Base-by-base conservation (phyloP, 92 coral and sea anemone genomes). In the Phenganax subtilis region DNA sequence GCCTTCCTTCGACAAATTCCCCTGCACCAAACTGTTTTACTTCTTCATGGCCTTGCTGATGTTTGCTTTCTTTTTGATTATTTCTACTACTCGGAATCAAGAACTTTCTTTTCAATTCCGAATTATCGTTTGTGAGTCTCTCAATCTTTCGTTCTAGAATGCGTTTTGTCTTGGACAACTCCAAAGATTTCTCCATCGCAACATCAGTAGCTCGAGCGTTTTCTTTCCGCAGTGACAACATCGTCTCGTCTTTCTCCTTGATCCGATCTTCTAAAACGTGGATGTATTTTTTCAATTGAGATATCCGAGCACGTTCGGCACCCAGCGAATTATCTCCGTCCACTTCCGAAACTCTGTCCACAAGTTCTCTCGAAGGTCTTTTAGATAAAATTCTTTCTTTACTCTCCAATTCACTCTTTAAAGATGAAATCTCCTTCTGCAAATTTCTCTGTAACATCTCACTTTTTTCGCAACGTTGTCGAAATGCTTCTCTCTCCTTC, bases 151-250 rank as follows among this genome's bases (percentile, higher is more conserved):
- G 90, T 71, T 94, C 98, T 12, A 92, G 77, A 12, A 88, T 83
- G 68, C 96, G 85, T 82, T 86, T 90, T 3, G 89, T 88, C 16
- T 93, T 91, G 4, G 98, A 94, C 31, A 94, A 89, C 68, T 94
- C 98, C 17, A 92, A 86, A 1, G 98, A 89, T 55, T 91, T 94
- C 74, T 94, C 98, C 98, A 94, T 94, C 15, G 93, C 98, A 87
- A 94, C 81, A 72, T 94, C 98, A 57, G 87, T 94, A 0, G 90
- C 86, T 60, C 81, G 84, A 12, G 98, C 98, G 65, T 88, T 88
- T 52, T 89, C 91, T 29, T 84, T 89, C 55, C 87, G 83, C 67
- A 94, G 31, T 17, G 88, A 89, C 37, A 87, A 80, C 12, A 85
- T 76, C 28, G 73, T 84, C 31, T 90, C 88, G 58, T 86, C 89